Evolutionary conservation across 2,113 vertebrate species (phyloP).

Genomic region (Suricata suricatta): DNA sequence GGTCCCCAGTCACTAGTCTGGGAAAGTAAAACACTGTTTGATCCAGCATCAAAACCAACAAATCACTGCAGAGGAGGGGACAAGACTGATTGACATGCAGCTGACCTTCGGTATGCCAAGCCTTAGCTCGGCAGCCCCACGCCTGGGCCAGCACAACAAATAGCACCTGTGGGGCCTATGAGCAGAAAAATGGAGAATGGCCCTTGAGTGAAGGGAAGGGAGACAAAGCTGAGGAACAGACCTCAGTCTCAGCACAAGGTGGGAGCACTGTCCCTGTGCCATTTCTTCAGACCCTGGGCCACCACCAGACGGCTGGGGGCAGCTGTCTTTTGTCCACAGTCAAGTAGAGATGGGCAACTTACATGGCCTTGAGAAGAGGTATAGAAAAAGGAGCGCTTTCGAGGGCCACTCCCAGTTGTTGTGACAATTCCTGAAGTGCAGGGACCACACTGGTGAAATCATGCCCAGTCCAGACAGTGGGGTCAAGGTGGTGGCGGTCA

Average conservation of each 20-base stretch:
- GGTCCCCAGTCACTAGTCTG: background rate
- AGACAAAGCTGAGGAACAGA: slow-evolving; percentile 40
- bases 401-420: slow-evolving; percentile 41
- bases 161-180: slow-evolving; percentile 79
- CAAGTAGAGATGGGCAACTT: slow-evolving; percentile 59
- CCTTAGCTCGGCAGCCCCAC: slow-evolving; percentile 61
- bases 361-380: slow-evolving; percentile 72
- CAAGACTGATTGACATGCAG: slow-evolving; percentile 64
- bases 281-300: slow-evolving; percentile 53
- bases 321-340: slow-evolving; percentile 58
- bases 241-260: slow-evolving; percentile 32
- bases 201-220: slow-evolving; percentile 43
- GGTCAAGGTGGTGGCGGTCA: background rate
- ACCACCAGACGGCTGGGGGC: background rate
- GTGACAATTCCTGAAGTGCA: slow-evolving; percentile 65
- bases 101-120: slow-evolving; percentile 66
- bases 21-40: slow-evolving; percentile 39
- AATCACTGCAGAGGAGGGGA: slow-evolving; percentile 26
- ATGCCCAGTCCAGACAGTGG: slow-evolving; percentile 7
- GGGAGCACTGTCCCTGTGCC: slow-evolving; percentile 42
- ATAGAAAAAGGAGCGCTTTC: slow-evolving; percentile 65
- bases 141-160: slow-evolving; percentile 68
- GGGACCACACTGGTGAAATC: slow-evolving; percentile 8
- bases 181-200: background rate
- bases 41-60: slow-evolving; percentile 48